Evolutionary conservation across 2,797 vertebrate genomes (phyloP), one percentile per base, ranked within the genome.

Genomic region (Valencia hispanica): DNA sequence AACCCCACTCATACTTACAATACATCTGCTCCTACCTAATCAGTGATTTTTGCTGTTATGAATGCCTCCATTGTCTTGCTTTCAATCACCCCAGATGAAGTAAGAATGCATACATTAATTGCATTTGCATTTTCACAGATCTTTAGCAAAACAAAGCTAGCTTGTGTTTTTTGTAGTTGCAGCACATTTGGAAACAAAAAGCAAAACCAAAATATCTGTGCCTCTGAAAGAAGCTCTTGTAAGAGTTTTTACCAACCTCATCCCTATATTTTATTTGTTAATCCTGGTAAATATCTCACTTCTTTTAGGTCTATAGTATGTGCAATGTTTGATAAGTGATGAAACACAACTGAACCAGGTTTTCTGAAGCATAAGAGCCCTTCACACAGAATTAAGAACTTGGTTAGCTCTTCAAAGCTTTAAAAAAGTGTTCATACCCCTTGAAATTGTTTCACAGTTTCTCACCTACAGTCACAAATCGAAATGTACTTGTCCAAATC

Each of bases 11-110:
- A 27, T 39, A 43, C 6, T 66, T 66, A 41, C 51, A 55, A 57
- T 30, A 57, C 65, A 27, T n/a, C 39, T 68, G 25, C 4, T 68
- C 39, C 39, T 9, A 45, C 65, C 39, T 27, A 68, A 68, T 43
- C 39, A 68, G 39, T 17, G 65, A 18, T n/a, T 68, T 63, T 43
- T 68, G 65, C 65, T 43, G 14, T 27, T 27, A 27, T 43, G 65
- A 43, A 68, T 68, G 65, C 39, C 25, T 17, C 25, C 7, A 68
- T 68, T 43, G 65, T 68, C 39, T 68, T 43, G 25, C 65, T 43
- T 68, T 68, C 36, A 68, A 68, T 68, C 65, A n/a, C 25, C 65
- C 65, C 22, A 27, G 65, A 68, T 68, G 25, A 68, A 45, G 39
- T 27, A n/a, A 68, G 39, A 68, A 43, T 43, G 39, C 63, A 66